Evolutionary conservation across 2,888 invertebrate species (phyloP), one percentile per base, ranked within the genome.

Genomic region (Cantharis rufa): DNA sequence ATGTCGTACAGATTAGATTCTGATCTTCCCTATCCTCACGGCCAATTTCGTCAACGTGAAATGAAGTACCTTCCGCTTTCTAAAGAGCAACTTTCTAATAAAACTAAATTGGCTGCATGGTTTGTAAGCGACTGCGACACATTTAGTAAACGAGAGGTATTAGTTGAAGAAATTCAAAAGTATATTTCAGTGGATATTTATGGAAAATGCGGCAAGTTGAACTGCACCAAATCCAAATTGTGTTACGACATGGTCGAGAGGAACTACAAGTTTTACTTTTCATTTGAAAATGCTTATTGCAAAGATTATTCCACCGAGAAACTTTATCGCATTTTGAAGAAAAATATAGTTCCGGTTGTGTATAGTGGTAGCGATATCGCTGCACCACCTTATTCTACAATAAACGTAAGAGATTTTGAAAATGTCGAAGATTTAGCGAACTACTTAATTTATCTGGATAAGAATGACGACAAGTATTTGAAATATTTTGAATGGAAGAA

Each of bases 161-260:
- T 90, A 73, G 88, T 88, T 7, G 75, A 85, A 72, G 90, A 90
- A 79, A 85, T 95, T 48, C 87, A 89, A 68, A 89, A 90, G 77
- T 87, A 90, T 83, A 90, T 94, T n/a, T 81, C 87, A 2, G 90
- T 93, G 11, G 92, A 93, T 83, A 88, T 93, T 21, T 93, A 89
- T 82, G 93, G 93, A n/a, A 83, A 83, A 0, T 94, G 94, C 84
- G 92, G 93, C 0, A 80, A 82, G 0, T 81, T 86, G 1, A 85
- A 81, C 82, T 90, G 86, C 74, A 78, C 82, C 61, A 71, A 73
- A 9, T 15, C 16, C 2, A 16, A 15, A 68, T 84, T 87, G 74
- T 91, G 90, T 81, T 90, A 89, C 81, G 85, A 88, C 18, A 88
- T 89, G 88, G 85, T 91, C 69, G 87, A 89, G 78, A 86, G 84